Base-by-base conservation (phyloP, 2,888 invertebrate species). In the Microdon myrmicae region DNA sequence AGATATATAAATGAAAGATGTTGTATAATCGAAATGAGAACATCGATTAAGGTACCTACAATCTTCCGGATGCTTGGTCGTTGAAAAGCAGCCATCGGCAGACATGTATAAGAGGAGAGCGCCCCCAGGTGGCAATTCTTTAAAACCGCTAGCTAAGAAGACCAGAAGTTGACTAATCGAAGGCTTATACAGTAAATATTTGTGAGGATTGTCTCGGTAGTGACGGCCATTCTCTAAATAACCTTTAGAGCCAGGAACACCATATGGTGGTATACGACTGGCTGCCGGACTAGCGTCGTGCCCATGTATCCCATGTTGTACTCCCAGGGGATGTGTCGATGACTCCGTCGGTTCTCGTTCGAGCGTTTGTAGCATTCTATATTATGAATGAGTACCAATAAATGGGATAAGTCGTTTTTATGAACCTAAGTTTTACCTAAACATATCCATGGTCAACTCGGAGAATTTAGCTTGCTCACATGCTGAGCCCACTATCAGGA, bases 401-500 rank as follows among this genome's bases (percentile, higher is more conserved):
- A 10, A 4, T 31, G 1, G 9, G 4, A 7, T 3, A 10, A 5
- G 7, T 6, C 7, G 3, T 16, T 14, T 16, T 16, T 6, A 13
- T 35, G 9, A 19, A 2, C 2, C n/a, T 6, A 13, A 8, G 14
- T 29, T 69, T 70, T 58, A 78, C 79, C 80, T 74, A 81, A 93
- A 97, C 97, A 97, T 97, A 82, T 97, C 97, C 85, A 97, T 89
- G 8, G 96, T 96, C 70, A 97, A 82, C 80, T 97, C 96, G 69
- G 94, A 95, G 82, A 96, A 96, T 81, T 96, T 96, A 20, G 95
- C 92, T 84, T 97, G 96, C 74, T 95, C 93, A 68, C 90, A 87
- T 73, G 91, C 90, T 78, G 95, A 95, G 54, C 97, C 96, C 54
- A 97, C 89, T 68, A 97, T 94, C 53, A 97, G 83, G 68, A 94